A percentile compares a stretch with the other conserved stretches of the same genome.
Evolutionary conservation across 2,113 vertebrate genomes (phyloP).

Genomic region (Oxygymnocypris stewartii): DNA sequence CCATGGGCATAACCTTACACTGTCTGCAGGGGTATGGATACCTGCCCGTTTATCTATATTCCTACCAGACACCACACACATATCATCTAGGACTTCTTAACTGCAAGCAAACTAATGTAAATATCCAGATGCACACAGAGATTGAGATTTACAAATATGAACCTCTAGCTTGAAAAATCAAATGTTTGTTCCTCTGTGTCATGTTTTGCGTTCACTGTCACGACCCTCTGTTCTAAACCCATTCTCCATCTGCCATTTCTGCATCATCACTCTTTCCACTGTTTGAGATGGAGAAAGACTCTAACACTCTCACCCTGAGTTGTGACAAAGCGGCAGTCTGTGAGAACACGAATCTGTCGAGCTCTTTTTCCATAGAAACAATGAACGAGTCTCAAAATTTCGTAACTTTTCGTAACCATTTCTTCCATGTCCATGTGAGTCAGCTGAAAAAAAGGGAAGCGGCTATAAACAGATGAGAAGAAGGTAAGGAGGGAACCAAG

Average conservation of each 20-base stretch:
- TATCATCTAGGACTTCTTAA: background rate
- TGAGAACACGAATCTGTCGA: slow-evolving; percentile 38
- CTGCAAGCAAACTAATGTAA: background rate
- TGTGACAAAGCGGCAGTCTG: slow-evolving; percentile 14
- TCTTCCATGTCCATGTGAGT: slow-evolving; percentile 45
- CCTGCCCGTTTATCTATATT: slow-evolving; percentile 1
- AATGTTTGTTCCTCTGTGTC: slow-evolving; percentile 1
- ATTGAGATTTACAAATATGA: background rate
- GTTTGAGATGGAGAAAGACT: slow-evolving; percentile 13
- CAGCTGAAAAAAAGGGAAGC: slow-evolving; percentile 55
- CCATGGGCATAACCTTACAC: slow-evolving; percentile 35
- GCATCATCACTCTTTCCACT: slow-evolving; percentile 49
- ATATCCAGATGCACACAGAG: background rate
- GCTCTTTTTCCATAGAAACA: slow-evolving; percentile 52
- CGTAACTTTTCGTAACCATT: slow-evolving; percentile 49
- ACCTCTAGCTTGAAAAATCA: background rate
- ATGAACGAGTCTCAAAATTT: slow-evolving; percentile 43
- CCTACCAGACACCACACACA: slow-evolving; percentile 8
- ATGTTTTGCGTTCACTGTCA: background rate
- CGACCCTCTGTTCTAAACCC: slow-evolving; percentile 4
- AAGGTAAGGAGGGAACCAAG: slow-evolving; percentile 18
- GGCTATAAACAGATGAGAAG: slow-evolving; percentile 40
- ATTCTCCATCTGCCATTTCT: slow-evolving; percentile 29
- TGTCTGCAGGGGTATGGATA: slow-evolving; percentile 14
- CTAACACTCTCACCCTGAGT: background rate